Evolutionary conservation across 1,140 invertebrate species (phyloP), one percentile per base, ranked within the genome.

Genomic region (Brachionus koreanus): DNA sequence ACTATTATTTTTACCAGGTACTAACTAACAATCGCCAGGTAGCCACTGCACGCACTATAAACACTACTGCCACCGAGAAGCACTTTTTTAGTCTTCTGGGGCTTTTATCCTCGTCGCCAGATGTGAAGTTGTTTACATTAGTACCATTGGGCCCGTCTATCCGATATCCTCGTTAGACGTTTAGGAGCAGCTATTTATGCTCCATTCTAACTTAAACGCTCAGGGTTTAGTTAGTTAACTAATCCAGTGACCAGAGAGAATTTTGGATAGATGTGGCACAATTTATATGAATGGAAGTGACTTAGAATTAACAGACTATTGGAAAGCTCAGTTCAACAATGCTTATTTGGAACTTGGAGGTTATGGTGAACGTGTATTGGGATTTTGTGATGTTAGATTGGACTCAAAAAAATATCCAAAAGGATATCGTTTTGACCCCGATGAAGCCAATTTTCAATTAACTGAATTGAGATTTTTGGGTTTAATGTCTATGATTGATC

Each of bases 401-500:
- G 94, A 95, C 43, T 91, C 92, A 61, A 95, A 97, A 87, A 93
- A 97, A 89, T 98, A 93, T 88, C 91, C 93, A 83, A 86, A 87
- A 74, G 95, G 94, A 69, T 99, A 92, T 89, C 93, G 93, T 86
- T 99, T 98, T 90, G 95, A 99, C 89, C 90, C 91, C 82, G 90
- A 90, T 33, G 94, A 97, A 85, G 90, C 92, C 57, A 99, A 99
- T 89, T 98, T 98, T 92, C 96, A 95, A 16, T 88, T 95, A 46
- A 92, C 93, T 83, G 94, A 93, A 84, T 92, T 99, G n/a, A 92
- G 97, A 83, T 99, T 99, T 88, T 94, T 98, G 69, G 97, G 97
- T 76, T 91, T 99, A 6, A 97, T 99, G 93, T 97, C 96, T 84
- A 98, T 99, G 97, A 98, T 99, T 91, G 97, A 99, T 91, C 93